Percentiles rank a stretch among this genome's conserved stretches.
Conservation (phyloP, 2,113 vertebrate genomes). For the Erinaceus europaeus region DNA sequence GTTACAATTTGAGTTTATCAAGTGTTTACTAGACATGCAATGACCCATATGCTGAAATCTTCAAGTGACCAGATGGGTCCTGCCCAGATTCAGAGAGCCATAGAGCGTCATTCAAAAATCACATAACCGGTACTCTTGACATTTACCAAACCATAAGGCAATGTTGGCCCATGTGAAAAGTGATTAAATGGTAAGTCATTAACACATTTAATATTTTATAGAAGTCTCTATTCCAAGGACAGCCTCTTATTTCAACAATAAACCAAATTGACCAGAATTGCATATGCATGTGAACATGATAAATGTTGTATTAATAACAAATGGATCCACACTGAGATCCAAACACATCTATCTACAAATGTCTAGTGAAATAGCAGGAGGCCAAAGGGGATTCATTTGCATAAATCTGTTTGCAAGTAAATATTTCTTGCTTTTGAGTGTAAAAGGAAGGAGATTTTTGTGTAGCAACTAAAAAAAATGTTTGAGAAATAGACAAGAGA, state of each 20-base stretch:
- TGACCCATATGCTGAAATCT: conserved; percentile 31
- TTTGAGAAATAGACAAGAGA: neutral
- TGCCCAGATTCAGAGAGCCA: neutral
- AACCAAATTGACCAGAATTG: conserved; percentile 40
- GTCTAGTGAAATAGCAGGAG: neutral
- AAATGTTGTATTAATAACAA: conserved; percentile 46
- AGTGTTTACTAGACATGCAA: conserved; percentile 21
- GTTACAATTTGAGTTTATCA: neutral
- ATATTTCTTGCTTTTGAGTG: neutral
- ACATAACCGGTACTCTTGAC: neutral
- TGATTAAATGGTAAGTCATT: conserved; percentile 43
- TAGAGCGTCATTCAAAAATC: neutral
- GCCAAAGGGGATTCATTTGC: conserved; percentile 36
- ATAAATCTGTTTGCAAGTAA: conserved; percentile 30
- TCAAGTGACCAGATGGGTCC: conserved; percentile 11
- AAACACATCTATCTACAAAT: conserved; percentile 35
- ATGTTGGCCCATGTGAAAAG: neutral
- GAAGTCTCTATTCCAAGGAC: neutral
- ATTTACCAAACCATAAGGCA: conserved; percentile 34
- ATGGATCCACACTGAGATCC: neutral
- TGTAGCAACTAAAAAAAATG: neutral
- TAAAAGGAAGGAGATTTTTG: neutral
- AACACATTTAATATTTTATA: conserved; percentile 46
- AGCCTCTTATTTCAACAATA: conserved; percentile 5
- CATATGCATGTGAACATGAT: neutral